phyloP scores from a whole-genome alignment of 1,140 invertebrate genomes.

The Matsumurasca onukii region DNA sequence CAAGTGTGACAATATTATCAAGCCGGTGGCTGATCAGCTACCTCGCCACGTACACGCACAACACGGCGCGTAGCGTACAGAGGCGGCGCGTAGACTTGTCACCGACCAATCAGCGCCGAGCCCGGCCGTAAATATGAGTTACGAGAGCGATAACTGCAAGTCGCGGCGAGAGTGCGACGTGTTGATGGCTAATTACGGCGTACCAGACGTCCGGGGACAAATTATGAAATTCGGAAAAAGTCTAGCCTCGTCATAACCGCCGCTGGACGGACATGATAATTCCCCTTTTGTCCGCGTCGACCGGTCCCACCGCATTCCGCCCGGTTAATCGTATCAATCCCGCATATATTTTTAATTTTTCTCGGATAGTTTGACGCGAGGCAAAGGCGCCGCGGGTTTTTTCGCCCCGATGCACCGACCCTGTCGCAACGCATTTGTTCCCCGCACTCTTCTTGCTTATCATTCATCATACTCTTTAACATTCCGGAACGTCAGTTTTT shows the following conservation, averaged over 20 bases:
- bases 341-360: slow-evolving; percentile 27
- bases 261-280: slow-evolving; percentile 24
- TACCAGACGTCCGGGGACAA: too few relatives aligned
- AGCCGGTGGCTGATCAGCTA: too few relatives aligned
- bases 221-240: slow-evolving; percentile 14
- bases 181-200: slow-evolving; percentile 3
- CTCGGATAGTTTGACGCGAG: slow-evolving; percentile 19
- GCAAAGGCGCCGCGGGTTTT: background rate
- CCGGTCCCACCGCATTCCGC: slow-evolving; percentile 14
- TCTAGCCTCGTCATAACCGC: background rate
- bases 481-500: slow-evolving; percentile 8
- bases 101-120: too few relatives aligned
- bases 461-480: slow-evolving; percentile 15
- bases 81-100: background rate
- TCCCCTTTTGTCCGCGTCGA: slow-evolving; percentile 4
- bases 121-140: slow-evolving; percentile 11
- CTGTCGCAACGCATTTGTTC: slow-evolving; percentile 13
- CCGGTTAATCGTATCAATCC: slow-evolving; percentile 3
- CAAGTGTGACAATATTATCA: too few relatives aligned
- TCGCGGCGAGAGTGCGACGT: too few relatives aligned
- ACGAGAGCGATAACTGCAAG: background rate
- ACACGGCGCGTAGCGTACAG: background rate
- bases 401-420: slow-evolving; percentile 6
- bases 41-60: background rate
- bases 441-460: slow-evolving; percentile 12